Percentiles rank a stretch among this genome's conserved stretches.
Evolutionary conservation across 2,113 vertebrate genomes (phyloP).

Genomic region (Psilopsiagon aymara): DNA sequence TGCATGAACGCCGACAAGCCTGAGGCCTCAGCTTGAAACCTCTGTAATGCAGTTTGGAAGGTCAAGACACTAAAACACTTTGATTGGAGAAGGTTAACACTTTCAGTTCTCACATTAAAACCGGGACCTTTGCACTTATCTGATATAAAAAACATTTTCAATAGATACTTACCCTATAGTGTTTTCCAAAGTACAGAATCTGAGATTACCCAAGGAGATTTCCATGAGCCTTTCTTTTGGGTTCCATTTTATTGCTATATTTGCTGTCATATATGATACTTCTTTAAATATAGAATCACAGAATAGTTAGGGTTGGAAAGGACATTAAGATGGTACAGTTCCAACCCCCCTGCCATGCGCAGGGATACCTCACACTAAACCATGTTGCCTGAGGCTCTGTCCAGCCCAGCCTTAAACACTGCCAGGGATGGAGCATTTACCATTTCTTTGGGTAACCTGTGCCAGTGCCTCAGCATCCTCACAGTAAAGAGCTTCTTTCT

Average conservation of each 20-base stretch:
- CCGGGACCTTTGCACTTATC: not conserved
- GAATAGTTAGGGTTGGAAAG: not conserved
- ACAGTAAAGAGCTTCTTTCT: not conserved
- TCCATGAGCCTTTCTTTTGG: not conserved
- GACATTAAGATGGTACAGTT: not conserved
- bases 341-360: not conserved
- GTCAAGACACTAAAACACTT: not conserved
- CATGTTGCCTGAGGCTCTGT: not conserved
- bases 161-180: not conserved
- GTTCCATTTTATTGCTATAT: not conserved
- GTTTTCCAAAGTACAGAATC: not conserved
- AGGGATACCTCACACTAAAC: not conserved
- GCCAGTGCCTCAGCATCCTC: not conserved
- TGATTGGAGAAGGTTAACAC: not conserved
- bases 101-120: not conserved
- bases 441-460: not conserved
- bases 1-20: accelerated
- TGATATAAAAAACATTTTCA: not conserved
- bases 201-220: not conserved
- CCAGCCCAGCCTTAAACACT: not conserved
- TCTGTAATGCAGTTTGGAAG: not conserved
- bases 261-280: not conserved
- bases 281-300: not conserved
- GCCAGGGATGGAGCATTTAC: not conserved
- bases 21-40: not conserved